Evolutionary conservation across 2,888 invertebrate genomes (phyloP).

Genomic region (Venusia cambrica): DNA sequence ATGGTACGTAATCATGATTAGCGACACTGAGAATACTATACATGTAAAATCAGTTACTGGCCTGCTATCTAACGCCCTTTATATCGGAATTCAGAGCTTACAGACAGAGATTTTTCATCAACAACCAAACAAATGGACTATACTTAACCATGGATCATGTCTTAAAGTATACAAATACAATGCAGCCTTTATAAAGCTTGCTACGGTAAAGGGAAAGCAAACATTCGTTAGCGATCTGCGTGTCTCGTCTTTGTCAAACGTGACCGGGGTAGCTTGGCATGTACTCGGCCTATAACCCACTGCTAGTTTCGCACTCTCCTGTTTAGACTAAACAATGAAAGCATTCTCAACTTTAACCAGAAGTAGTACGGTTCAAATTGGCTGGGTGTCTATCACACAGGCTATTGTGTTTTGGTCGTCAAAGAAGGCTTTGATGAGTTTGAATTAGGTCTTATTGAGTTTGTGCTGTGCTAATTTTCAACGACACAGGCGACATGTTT

Average conservation of each 20-base stretch:
- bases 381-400: not conserved
- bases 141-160: too few relatives aligned
- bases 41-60: too few relatives aligned
- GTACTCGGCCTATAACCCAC: constrained; percentile 7
- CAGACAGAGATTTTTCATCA: too few relatives aligned
- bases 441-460: constrained; percentile 11
- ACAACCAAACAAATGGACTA: too few relatives aligned
- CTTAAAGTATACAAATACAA: constrained; percentile 18
- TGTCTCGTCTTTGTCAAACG: constrained; percentile 61
- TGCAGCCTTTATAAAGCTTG: constrained; percentile 30
- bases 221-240: constrained; percentile 68
- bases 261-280: constrained; percentile 44
- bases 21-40: too few relatives aligned
- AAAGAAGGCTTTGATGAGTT: constrained; percentile 9
- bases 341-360: not conserved
- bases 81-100: too few relatives aligned
- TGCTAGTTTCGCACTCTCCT: constrained; percentile 10
- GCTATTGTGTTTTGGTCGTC: constrained; percentile 5
- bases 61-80: too few relatives aligned
- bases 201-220: constrained; percentile 49
- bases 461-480: too few relatives aligned
- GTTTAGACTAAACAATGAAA: not conserved
- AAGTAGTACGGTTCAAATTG: constrained; percentile 3
- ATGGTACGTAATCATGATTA: too few relatives aligned
- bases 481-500: too few relatives aligned